These are phyloP conservation scores for Rhegmatorhina hoffmannsi DNA, from an alignment of 2,113 vertebrate genomes.

Conservation along the genomic window DNA sequence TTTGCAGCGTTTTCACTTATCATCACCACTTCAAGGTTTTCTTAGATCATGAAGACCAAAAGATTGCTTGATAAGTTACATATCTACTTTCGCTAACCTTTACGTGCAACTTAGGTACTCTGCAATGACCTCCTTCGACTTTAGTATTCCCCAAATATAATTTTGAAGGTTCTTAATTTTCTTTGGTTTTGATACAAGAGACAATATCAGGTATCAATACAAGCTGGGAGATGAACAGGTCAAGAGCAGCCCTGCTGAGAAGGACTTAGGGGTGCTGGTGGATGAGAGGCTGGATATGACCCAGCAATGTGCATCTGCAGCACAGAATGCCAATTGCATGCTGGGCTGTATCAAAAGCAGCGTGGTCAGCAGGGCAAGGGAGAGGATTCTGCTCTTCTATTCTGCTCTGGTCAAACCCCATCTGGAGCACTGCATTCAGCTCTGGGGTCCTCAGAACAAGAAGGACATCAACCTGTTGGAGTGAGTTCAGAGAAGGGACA, in stretches of 20 bases:
- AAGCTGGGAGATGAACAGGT: neutral
- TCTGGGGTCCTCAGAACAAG: accelerated
- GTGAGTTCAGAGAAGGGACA: accelerated
- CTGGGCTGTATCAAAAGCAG: neutral
- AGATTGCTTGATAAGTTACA: neutral
- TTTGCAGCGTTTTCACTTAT: too few species aligned
- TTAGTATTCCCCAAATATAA: neutral
- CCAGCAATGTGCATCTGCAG: accelerated
- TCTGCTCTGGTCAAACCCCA: neutral
- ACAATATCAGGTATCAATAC: neutral
- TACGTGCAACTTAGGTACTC: neutral
- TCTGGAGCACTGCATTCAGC: neutral
- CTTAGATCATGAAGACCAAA: neutral
- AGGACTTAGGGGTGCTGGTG: neutral
- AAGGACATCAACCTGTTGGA: accelerated
- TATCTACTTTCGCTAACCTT: neutral
- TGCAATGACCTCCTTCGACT: neutral
- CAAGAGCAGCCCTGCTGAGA: accelerated
- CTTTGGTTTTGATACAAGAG: neutral
- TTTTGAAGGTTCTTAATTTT: neutral
- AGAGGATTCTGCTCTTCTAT: neutral
- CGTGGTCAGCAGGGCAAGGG: accelerated
- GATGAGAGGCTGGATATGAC: neutral
- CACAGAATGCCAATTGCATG: neutral
- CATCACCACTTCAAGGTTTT: neutral